Evolutionary conservation across 2,888 invertebrate genomes (phyloP), one percentile per base, ranked within the genome.

Genomic region (Theretra japonica): DNA sequence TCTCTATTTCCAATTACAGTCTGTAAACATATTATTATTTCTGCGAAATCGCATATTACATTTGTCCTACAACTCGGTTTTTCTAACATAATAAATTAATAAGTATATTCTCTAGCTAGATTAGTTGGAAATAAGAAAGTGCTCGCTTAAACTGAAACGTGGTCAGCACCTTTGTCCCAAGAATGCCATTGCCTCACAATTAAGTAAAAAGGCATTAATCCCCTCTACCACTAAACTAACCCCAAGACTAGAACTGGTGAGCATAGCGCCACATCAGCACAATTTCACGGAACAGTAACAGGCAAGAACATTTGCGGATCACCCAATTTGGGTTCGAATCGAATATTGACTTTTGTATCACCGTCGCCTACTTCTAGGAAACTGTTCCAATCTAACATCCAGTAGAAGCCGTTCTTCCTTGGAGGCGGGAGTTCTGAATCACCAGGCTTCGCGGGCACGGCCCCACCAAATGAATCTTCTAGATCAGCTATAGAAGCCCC

Each of bases 321-420:
- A 0, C 98, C 98, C 59, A 96, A 95, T 91, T 97, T 97, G 0
- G 97, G 97, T 78, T 97, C 96, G 80, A 98, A 97, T 81, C 97
- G 95, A 79, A 98, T 95, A 81, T 97, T 97, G 0, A 98, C 97
- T 90, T 97, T 96, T 53, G 95, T 95, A 75, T 95, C 96, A 57
- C 96, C 96, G 28, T 97, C 97, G 17, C 97, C 98, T 4, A 98
- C 97, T 89, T 97, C 97, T 23, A 98, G 93, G 83, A 98, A 98
- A 71, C 97, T 96, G 83, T 98, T 98, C 97, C 97, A 97, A 84
- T 98, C 98, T 8, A 97, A 94, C 83, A 98, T 95, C 92, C 97
- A 98, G 85, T 98, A 98, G 77, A 98, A 96, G 0, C 98, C 98
- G 74, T 96, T 97, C 80, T 95, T 96, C 78, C 95, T 95, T 57